Evolutionary conservation across 2,797 vertebrate species (phyloP).

Genomic region (Synaphobranchus kaupii): DNA sequence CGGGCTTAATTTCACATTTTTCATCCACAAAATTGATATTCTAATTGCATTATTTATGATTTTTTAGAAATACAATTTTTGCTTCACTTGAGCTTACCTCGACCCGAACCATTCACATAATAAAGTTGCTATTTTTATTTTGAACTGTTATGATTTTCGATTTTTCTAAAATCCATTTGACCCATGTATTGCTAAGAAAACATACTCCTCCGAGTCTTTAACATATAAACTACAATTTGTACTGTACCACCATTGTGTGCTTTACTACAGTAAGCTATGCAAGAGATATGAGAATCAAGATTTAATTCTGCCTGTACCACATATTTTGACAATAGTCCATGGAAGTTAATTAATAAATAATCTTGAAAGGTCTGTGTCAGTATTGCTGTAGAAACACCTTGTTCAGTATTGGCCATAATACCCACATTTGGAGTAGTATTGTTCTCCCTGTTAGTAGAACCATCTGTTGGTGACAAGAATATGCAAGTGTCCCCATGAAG

Average conservation of each 20-base stretch:
- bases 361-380: not conserved
- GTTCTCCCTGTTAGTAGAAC: not conserved
- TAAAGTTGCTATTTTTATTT: too few relatives aligned
- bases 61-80: too few relatives aligned
- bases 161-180: too few relatives aligned
- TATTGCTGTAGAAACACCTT: not conserved
- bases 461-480: conserved; percentile 23
- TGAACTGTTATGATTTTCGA: too few relatives aligned
- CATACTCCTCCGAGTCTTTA: too few relatives aligned
- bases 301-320: not conserved
- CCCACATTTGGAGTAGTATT: not conserved
- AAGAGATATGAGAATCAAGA: not conserved
- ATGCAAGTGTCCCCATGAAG: not conserved
- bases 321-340: not conserved
- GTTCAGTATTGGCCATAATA: not conserved
- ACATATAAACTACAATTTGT: too few relatives aligned
- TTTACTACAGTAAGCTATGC: not conserved
- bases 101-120: too few relatives aligned
- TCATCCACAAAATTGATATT: too few relatives aligned
- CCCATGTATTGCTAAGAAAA: too few relatives aligned
- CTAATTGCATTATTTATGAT: too few relatives aligned
- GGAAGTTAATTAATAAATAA: not conserved
- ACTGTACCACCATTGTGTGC: too few relatives aligned
- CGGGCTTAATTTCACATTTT: not conserved
- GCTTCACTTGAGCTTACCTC: too few relatives aligned